These are phyloP conservation scores for Oryzias woworae DNA, from an alignment of 2,113 vertebrate genomes.

Conservation along the genomic window DNA sequence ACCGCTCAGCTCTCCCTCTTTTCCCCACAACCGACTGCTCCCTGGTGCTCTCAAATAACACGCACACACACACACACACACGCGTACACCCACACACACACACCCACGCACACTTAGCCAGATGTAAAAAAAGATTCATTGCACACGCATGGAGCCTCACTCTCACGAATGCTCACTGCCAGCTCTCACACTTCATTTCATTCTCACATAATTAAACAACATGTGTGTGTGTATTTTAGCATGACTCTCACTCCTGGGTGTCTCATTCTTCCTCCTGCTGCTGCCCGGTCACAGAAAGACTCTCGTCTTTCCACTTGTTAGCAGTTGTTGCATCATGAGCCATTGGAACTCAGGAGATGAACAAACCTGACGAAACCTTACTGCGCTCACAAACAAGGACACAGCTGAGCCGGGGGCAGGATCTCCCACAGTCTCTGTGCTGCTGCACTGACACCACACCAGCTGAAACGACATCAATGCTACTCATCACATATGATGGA, in stretches of 20 bases:
- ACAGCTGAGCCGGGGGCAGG: too few relatives aligned
- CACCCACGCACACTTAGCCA: background rate
- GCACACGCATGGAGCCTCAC: background rate
- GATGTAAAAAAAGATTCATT: background rate
- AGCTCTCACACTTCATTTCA: conserved; percentile 34
- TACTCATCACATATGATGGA: too few relatives aligned
- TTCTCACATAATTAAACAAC: conserved; percentile 34
- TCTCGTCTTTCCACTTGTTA: too few relatives aligned
- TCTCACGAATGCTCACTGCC: conserved; percentile 1
- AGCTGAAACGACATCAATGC: too few relatives aligned
- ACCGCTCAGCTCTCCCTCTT: conserved; percentile 13
- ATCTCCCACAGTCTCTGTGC: too few relatives aligned
- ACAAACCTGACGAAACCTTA: too few relatives aligned
- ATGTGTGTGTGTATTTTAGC: conserved; percentile 5
- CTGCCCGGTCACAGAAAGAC: too few relatives aligned
- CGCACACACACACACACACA: background rate
- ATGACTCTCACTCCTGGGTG: background rate
- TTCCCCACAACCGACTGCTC: conserved; percentile 28
- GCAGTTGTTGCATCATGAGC: too few relatives aligned
- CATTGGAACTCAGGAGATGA: too few relatives aligned
- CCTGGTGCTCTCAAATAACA: conserved; percentile 33
- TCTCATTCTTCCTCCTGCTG: too few relatives aligned
- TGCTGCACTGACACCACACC: too few relatives aligned
- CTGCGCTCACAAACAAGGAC: too few relatives aligned
- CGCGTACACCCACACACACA: conserved; percentile 1